Evolutionary conservation across 2,113 vertebrate genomes (phyloP), one percentile per base, ranked within the genome.

Genomic region (Tragelaphus scriptus): DNA sequence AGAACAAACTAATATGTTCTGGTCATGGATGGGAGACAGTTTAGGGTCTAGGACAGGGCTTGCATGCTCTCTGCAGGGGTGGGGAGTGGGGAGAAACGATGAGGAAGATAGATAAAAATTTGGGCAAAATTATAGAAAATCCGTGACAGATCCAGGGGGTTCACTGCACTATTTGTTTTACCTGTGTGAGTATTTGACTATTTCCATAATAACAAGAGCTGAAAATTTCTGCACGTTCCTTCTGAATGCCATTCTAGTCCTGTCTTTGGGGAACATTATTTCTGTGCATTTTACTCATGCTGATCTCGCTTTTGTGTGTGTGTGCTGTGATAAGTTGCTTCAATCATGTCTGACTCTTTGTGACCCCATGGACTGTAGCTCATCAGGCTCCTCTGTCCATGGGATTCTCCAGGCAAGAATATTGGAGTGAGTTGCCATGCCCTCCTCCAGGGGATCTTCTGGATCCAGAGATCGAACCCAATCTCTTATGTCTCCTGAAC

Each of bases 91-190:
- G 28, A 56, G 7, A 90, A 75, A 47, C 0, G 12, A 9, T 56
- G 32, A 80, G 11, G 26, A 51, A 53, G 89, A 47, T 10, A 21
- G 28, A 7, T 0, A 14, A 63, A 65, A 68, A n/a, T 25, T 36
- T 77, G 68, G 59, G 32, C 51, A 55, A 85, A 94, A 49, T n/a
- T 51, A 59, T 3, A 23, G 40, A 90, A 89, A 92, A 77, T 87
- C 23, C 47, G 59, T 47, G 61, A 77, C 17, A 59, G 23, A 14
- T 28, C 36, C 40, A 15, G 40, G n/a, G 17, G 23, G 19, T 58
- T 95, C 6, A 30, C 32, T 5, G 21, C 19, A 19, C 8, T 84
- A 13, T n/a, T 63, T 88, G 59, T 96, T 97, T 90, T 49, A 65
- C 21, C 85, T 51, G 26, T 49, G 30, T 96, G 56, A 71, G 23